Evolutionary conservation across 2,888 invertebrate genomes (phyloP).

Genomic region (Drosophila dives): DNA sequence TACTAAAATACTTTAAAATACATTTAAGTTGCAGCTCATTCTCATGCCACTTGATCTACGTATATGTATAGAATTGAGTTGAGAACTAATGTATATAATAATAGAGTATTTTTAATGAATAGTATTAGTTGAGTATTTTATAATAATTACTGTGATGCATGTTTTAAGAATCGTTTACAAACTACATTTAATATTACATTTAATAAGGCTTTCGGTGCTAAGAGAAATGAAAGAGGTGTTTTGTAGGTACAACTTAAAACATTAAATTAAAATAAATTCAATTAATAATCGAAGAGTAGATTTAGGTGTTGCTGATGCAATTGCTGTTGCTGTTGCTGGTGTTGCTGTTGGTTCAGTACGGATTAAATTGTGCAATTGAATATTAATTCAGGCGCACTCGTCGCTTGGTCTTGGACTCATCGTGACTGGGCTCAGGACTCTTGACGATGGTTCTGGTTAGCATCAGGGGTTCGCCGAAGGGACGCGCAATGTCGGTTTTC

Average conservation of each 20-base stretch:
- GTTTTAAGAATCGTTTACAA: constrained; percentile 26
- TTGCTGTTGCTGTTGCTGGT: background rate
- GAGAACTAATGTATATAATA: constrained; percentile 31
- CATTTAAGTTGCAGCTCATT: constrained; percentile 45
- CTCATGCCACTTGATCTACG: constrained; percentile 28
- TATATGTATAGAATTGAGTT: constrained; percentile 26
- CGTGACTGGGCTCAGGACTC: constrained; percentile 44
- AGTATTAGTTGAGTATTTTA: constrained; percentile 59
- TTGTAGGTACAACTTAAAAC: constrained; percentile 13
- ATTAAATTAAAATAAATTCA: constrained; percentile 37
- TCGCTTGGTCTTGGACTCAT: constrained; percentile 56
- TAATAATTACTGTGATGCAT: constrained; percentile 75
- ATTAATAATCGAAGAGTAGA: constrained; percentile 21
- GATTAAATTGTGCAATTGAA: constrained; percentile 16
- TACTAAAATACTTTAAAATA: constrained; percentile 71
- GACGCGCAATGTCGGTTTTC: constrained; percentile 86
- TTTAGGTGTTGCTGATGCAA: constrained; percentile 12
- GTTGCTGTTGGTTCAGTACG: constrained; percentile 7
- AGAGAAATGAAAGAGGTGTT: constrained; percentile 4
- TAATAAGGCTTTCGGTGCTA: constrained; percentile 39
- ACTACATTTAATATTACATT: constrained; percentile 44
- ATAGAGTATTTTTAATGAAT: constrained; percentile 23
- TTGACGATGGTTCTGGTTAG: constrained; percentile 82
- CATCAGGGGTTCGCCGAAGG: constrained; percentile 93
- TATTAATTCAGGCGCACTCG: constrained; percentile 55